Conservation (phyloP, 2,113 vertebrate genomes). For the Colius striatus region DNA sequence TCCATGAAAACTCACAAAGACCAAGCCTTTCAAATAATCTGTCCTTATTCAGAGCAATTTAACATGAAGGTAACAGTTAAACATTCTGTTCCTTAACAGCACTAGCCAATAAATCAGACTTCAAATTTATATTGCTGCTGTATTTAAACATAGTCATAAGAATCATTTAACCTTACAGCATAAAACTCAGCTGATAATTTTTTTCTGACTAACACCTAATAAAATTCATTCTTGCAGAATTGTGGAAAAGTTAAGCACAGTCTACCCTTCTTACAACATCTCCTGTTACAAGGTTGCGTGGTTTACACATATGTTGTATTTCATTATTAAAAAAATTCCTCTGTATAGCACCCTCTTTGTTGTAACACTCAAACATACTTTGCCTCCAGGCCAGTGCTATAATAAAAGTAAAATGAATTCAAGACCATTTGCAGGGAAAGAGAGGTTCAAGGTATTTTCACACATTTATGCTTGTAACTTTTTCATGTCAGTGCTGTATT, state of each 20-base stretch:
- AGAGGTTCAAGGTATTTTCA: conserved; percentile 46
- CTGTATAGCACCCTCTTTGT: conserved; percentile 77
- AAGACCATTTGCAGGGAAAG: conserved; percentile 58
- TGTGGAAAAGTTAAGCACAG: conserved; percentile 77
- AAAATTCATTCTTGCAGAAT: conserved; percentile 79
- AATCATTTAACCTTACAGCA: conserved; percentile 75
- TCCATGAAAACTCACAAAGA: conserved; percentile 24
- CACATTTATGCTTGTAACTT: conserved; percentile 48
- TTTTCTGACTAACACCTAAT: conserved; percentile 81
- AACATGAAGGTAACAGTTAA: conserved; percentile 69
- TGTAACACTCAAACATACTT: conserved; percentile 60
- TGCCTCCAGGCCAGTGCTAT: conserved; percentile 66
- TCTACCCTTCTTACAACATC: conserved; percentile 73
- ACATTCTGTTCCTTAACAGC: conserved; percentile 52
- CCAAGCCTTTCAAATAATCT: conserved; percentile 45
- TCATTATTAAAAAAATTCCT: conserved; percentile 71
- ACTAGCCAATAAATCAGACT: conserved; percentile 63
- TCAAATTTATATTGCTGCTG: conserved; percentile 56
- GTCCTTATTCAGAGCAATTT: background rate
- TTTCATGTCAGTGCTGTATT: conserved; percentile 44
- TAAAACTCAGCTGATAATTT: conserved; percentile 79
- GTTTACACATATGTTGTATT: conserved; percentile 76
- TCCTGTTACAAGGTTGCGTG: conserved; percentile 75
- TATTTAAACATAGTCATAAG: conserved; percentile 64
- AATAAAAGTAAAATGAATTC: conserved; percentile 78